Evolutionary conservation across 2,888 invertebrate genomes (phyloP), one percentile per base, ranked within the genome.

Genomic region (Augochlorella aurata): DNA sequence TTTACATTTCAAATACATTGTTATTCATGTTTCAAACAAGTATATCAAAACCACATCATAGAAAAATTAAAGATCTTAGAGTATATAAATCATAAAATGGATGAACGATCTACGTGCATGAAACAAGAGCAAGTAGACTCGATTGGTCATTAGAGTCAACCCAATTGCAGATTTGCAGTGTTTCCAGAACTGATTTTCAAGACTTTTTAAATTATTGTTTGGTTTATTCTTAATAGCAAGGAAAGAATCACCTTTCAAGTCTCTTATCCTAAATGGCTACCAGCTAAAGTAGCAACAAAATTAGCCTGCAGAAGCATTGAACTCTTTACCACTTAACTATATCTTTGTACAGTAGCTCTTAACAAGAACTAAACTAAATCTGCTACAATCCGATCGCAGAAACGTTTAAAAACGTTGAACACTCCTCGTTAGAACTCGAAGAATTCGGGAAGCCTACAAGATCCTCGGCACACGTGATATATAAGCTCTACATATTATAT

Each of bases 391-490:
- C 8, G 29, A 29, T 29, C 18, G 2, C 18, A 18, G 18, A n/a
- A 65, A n/a, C 44, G 10, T 65, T 18, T 21, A 18, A 12, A 16
- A 29, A 29, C 16, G 50, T 18, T 16, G 16, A 50, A 50, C 5
- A 5, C 18, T 18, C 18, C 24, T 29, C 7, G 21, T 61, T 61
- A 61, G 12, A 18, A 45, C 45, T 24, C 49, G 3, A 61, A 65
- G 61, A 72, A 77, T 75, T 74, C 67, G 50, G 65, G 16, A 71
- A 77, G 75, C 66, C 78, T 18, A 81, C 77, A 79, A 47, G 83
- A 82, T 87, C 83, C 50, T 74, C 71, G 72, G 58, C 81, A 75
- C 84, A 74, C 81, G 86, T 83, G 83, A 88, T 87, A 82, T 81
- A 79, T 77, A 75, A 82, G 50, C 73, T 83, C 75, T 82, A 83